phyloP scores from a whole-genome alignment of 2,113 vertebrate genomes.

The Raja brachyura region DNA sequence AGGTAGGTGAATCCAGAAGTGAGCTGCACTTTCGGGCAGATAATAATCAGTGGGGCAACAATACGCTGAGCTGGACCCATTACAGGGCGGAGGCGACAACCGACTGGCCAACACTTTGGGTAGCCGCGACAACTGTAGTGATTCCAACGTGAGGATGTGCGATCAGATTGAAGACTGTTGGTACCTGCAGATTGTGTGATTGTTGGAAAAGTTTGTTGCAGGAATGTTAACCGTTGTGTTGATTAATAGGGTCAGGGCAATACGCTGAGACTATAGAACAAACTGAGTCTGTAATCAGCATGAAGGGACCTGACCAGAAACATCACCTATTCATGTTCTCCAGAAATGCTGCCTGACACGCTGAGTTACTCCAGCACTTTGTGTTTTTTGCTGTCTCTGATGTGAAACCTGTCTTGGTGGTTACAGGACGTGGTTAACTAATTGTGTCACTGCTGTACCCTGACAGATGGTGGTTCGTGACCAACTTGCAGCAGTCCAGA shows the following conservation, averaged over 20 bases:
- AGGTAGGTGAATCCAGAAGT: slow-evolving; percentile 80
- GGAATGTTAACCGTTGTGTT: slow-evolving; percentile 45
- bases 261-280: slow-evolving; percentile 52
- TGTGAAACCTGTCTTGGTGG: slow-evolving; percentile 45
- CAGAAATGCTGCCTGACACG: too few relatives aligned
- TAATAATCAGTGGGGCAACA: slow-evolving; percentile 72
- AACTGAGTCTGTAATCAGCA: slow-evolving; percentile 40
- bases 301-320: too few relatives aligned
- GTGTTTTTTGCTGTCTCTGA: slow-evolving; percentile 48
- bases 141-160: slow-evolving; percentile 49
- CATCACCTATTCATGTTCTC: too few relatives aligned
- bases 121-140: slow-evolving; percentile 51
- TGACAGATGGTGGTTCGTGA: slow-evolving; percentile 32
- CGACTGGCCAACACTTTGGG: slow-evolving; percentile 49
- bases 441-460: slow-evolving; percentile 43
- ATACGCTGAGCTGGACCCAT: slow-evolving; percentile 58
- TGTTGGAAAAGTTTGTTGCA: slow-evolving; percentile 35
- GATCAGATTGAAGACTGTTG: slow-evolving; percentile 45
- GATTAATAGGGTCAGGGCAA: slow-evolving; percentile 47
- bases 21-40: slow-evolving; percentile 76
- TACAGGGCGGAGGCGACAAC: slow-evolving; percentile 55
- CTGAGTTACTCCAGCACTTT: too few relatives aligned
- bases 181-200: too few relatives aligned
- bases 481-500: slow-evolving; percentile 57
- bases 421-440: slow-evolving; percentile 47